Base-by-base conservation (phyloP, 1,140 invertebrate genomes). In the Agrypnia vestita region DNA sequence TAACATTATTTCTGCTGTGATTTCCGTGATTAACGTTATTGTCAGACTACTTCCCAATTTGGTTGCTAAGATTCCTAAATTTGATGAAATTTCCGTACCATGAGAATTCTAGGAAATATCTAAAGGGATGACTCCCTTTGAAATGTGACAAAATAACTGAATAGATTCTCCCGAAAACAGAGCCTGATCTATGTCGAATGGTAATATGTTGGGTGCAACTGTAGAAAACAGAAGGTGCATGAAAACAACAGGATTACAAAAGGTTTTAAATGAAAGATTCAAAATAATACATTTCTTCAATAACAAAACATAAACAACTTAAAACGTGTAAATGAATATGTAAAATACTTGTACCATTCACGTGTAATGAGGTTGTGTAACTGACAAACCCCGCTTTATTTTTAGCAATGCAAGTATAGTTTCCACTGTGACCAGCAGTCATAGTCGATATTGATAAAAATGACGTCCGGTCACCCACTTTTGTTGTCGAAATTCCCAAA, bases 351-450 rank as follows among this genome's bases (percentile, higher is more conserved):
- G 72, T 90, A 95, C 94, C 94, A 89, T 95, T 95, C 84, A 95
- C 93, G 84, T 93, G 90, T 83, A 96, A 89, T 84, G 90, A 88
- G 81, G 94, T 91, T 83, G 93, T 92, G 87, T 93, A 91, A 85
- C 92, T 93, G 84, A 91, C 92, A 62, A 90, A 92, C 79, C 94
- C 94, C 43, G 95, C 96, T 77, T 88, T 89, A 89, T 96, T 96
- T 84, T 89, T 92, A 64, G 93, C 94, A 83, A 93, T 91, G 87
- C 96, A 97, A 80, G 94, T 96, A 85, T 97, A 97, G 82, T 93
- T 93, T 80, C 95, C 95, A 85, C 91, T 92, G 86, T 97, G 95
- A 67, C 91, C 90, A 55, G 93, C 94, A 74, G 91, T 91, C n/a
- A 95, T 94, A 79, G 92, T 92, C 84, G 95, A 93, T 84, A 97